Percentiles rank a stretch among this genome's conserved stretches.
Conservation (phyloP, 1,140 invertebrate species). For the Dreissena polymorpha region DNA sequence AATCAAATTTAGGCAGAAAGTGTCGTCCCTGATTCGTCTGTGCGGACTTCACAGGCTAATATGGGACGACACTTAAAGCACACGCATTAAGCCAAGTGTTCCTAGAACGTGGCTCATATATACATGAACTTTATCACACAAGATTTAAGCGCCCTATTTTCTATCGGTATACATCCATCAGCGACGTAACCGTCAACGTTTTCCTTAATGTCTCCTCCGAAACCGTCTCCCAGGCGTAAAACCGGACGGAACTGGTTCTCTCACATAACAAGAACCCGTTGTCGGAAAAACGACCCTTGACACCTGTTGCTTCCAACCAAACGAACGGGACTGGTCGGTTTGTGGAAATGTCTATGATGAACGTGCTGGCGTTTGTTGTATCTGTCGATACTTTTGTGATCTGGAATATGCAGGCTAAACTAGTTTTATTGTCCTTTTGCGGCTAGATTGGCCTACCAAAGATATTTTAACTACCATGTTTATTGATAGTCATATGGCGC, state of each 20-base stretch:
- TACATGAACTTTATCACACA: too few relatives aligned
- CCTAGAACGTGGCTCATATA: too few relatives aligned
- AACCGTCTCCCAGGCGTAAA: conserved; percentile 71
- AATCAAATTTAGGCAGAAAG: too few relatives aligned
- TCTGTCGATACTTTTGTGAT: conserved; percentile 35
- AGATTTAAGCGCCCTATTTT: too few relatives aligned
- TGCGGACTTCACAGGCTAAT: too few relatives aligned
- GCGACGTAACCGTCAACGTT: conserved; percentile 70
- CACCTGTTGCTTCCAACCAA: conserved; percentile 82
- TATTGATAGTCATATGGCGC: too few relatives aligned
- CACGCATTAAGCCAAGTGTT: too few relatives aligned
- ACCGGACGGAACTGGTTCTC: conserved; percentile 66
- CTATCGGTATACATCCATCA: conserved; percentile 71
- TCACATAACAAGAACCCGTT: conserved; percentile 83
- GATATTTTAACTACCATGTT: too few relatives aligned
- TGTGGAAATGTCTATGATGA: conserved; percentile 76
- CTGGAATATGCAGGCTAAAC: conserved; percentile 45
- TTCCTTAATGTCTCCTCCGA: conserved; percentile 56
- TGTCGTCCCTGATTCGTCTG: too few relatives aligned
- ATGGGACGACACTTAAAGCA: too few relatives aligned
- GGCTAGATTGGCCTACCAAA: too few relatives aligned
- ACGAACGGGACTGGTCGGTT: conserved; percentile 84
- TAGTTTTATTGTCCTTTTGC: too few relatives aligned
- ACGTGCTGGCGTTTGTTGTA: conserved; percentile 27
- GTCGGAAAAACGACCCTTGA: conserved; percentile 83